Percentiles rank a stretch among this genome's conserved stretches.
Evolutionary conservation across 2,113 vertebrate genomes (phyloP).

Genomic region (Phaethon lepturus): DNA sequence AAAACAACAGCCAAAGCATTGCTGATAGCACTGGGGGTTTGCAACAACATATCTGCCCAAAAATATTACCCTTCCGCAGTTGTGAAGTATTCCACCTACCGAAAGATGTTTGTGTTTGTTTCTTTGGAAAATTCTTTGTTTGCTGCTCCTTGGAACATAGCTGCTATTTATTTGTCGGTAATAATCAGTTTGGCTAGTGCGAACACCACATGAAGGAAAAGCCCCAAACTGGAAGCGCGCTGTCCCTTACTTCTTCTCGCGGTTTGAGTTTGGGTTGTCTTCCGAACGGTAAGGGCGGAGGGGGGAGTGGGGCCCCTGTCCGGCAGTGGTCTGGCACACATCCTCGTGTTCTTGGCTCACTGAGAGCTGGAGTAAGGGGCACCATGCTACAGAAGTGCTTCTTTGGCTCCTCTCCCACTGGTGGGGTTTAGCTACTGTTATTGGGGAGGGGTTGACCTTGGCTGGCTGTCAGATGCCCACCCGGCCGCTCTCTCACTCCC

Average conservation of each 20-base stretch:
- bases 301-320: not conserved
- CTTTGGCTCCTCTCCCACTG: not conserved
- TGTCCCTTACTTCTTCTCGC: not conserved
- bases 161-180: not conserved
- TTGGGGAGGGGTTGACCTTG: not conserved
- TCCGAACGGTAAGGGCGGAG: not conserved
- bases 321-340: not conserved
- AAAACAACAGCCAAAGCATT: not conserved
- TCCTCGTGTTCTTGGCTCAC: not conserved
- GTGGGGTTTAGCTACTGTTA: not conserved
- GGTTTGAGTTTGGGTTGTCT: not conserved
- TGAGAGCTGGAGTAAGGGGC: not conserved
- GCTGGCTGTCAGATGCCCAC: not conserved
- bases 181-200: not conserved
- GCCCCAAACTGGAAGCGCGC: not conserved
- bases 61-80: not conserved
- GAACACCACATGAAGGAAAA: not conserved
- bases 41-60: not conserved
- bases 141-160: not conserved
- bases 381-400: fast-evolving
- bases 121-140: not conserved
- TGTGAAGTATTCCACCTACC: not conserved
- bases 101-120: not conserved
- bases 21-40: not conserved
- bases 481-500: fast-evolving